Percentiles rank a stretch among this genome's conserved stretches.
Evolutionary conservation across 2,888 invertebrate species (phyloP).

Genomic region (Hartigia nigra): DNA sequence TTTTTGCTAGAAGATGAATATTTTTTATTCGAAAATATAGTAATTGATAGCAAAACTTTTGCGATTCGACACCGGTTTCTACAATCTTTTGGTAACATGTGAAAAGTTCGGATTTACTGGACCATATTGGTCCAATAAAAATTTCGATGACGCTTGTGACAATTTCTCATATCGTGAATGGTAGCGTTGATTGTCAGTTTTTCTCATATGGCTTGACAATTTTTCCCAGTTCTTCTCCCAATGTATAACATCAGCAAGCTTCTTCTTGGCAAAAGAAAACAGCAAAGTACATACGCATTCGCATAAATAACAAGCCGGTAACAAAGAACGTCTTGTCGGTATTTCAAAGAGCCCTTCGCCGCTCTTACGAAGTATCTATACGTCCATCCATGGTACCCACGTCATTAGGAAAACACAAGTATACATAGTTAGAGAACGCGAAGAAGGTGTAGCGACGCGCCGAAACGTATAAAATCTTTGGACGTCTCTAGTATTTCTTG

Average conservation of each 20-base stretch:
- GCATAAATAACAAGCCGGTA: slow-evolving; percentile 2
- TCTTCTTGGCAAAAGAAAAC: slow-evolving; percentile 1
- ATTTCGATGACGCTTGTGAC: too few relatives aligned
- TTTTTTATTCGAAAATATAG: too few relatives aligned
- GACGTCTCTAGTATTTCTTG: neutral
- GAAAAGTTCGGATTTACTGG: too few relatives aligned
- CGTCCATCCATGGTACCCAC: neutral
- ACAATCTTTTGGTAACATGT: too few relatives aligned
- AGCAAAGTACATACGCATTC: neutral
- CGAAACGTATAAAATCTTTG: neutral
- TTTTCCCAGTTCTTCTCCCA: too few relatives aligned
- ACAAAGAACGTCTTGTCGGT: slow-evolving; percentile 2
- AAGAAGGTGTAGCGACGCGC: neutral
- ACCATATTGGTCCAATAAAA: too few relatives aligned
- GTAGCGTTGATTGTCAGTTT: too few relatives aligned
- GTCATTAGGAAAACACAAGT: neutral
- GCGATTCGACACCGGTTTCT: too few relatives aligned
- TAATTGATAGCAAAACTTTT: too few relatives aligned
- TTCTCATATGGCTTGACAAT: too few relatives aligned
- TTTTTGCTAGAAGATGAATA: too few relatives aligned
- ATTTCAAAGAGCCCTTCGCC: neutral
- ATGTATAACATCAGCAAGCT: neutral
- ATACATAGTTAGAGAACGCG: neutral
- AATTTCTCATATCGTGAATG: too few relatives aligned
- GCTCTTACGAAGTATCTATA: neutral